Conservation (phyloP, 1,140 invertebrate species). For the Drosophila tropicalis region DNA sequence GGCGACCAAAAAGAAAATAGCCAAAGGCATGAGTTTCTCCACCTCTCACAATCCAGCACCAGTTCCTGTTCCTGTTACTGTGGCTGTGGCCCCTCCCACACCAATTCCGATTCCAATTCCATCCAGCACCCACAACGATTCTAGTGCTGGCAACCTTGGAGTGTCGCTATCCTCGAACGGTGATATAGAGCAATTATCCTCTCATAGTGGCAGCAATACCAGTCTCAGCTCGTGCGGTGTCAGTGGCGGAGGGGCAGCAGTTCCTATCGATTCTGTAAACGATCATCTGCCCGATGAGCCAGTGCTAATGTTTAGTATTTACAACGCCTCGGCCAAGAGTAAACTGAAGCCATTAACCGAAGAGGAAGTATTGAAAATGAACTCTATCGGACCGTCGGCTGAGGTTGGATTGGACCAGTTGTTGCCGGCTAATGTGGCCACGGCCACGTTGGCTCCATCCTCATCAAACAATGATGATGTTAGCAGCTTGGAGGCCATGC, state of each 20-base stretch:
- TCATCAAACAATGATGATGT: constrained; percentile 74
- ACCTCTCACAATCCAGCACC: constrained; percentile 20
- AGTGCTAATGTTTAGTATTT: constrained; percentile 75
- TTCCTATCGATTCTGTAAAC: background rate
- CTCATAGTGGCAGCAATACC: constrained; percentile 70
- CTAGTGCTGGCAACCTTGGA: constrained; percentile 18
- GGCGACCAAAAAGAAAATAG: constrained; percentile 77
- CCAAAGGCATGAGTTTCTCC: constrained; percentile 77
- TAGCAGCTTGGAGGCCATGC: constrained; percentile 68
- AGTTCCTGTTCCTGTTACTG: background rate
- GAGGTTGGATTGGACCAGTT: constrained; percentile 44
- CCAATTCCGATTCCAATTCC: background rate
- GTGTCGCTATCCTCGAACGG: constrained; percentile 15
- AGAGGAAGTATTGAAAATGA: constrained; percentile 82
- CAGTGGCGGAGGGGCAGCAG: background rate
- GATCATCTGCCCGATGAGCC: constrained; percentile 40
- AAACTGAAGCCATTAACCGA: constrained; percentile 79
- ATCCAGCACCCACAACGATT: constrained; percentile 29
- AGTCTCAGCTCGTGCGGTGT: constrained; percentile 64
- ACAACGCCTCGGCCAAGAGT: constrained; percentile 67
- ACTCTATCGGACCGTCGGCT: constrained; percentile 67
- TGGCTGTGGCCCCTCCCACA: background rate
- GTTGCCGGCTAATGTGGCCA: constrained; percentile 40
- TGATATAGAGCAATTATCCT: constrained; percentile 56
- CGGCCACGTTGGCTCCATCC: constrained; percentile 35